Evolutionary conservation across 2,113 vertebrate genomes (phyloP).

Genomic region (Epinephelus moara): DNA sequence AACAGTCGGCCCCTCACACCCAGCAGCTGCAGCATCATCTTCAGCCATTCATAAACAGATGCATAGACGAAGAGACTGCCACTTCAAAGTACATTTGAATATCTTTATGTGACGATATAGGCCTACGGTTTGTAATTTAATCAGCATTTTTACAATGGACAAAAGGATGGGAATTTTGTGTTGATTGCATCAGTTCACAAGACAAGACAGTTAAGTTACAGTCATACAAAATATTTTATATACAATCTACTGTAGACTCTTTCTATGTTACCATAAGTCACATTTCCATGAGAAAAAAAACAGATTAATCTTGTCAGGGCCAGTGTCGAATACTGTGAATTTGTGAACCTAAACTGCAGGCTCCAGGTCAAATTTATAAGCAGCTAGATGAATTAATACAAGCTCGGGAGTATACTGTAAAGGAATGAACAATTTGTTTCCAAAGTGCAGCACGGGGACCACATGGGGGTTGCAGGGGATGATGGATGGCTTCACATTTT

Average conservation of each 20-base stretch:
- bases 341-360: background rate
- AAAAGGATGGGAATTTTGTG: slow-evolving; percentile 4
- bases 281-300: slow-evolving; percentile 23
- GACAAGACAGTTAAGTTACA: slow-evolving; percentile 67
- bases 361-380: slow-evolving; percentile 20
- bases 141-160: slow-evolving; percentile 52
- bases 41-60: slow-evolving; percentile 37
- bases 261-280: slow-evolving; percentile 9
- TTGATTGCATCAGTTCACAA: slow-evolving; percentile 56
- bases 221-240: slow-evolving; percentile 65
- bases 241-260: slow-evolving; percentile 34
- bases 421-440: slow-evolving; percentile 28
- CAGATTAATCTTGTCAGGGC: background rate
- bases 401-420: slow-evolving; percentile 11
- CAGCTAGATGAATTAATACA: slow-evolving; percentile 25
- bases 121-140: slow-evolving; percentile 41
- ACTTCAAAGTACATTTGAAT: slow-evolving; percentile 50
- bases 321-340: slow-evolving; percentile 9
- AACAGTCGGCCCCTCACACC: slow-evolving; percentile 38
- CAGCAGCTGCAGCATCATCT: slow-evolving; percentile 31
- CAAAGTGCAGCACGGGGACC: slow-evolving; percentile 15
- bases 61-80: slow-evolving; percentile 36
- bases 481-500: slow-evolving; percentile 46
- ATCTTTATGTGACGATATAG: slow-evolving; percentile 55
- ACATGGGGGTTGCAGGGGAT: slow-evolving; percentile 1